A percentile compares a stretch with the other conserved stretches of the same genome.
Conservation (phyloP, 2,797 vertebrate genomes). For the Phoeniculus purpureus region DNA sequence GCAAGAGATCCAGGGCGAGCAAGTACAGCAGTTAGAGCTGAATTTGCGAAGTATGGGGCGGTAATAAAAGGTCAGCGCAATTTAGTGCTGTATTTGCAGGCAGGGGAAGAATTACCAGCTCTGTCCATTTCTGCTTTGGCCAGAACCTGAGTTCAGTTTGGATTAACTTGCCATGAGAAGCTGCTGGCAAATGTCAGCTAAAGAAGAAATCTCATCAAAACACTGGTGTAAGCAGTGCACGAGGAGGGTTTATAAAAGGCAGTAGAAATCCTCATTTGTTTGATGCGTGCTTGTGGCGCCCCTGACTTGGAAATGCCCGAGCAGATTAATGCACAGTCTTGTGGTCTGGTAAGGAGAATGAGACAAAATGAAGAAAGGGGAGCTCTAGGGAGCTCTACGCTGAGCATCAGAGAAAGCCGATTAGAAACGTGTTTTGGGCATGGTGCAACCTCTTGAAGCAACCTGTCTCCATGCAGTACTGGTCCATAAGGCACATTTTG, state of each 20-base stretch:
- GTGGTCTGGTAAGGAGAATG: not conserved
- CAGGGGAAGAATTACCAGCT: not conserved
- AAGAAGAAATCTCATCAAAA: not conserved
- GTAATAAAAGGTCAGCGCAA: not conserved
- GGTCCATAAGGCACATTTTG: not conserved
- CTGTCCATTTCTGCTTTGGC: not conserved
- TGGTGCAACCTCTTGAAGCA: not conserved
- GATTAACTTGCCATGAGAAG: not conserved
- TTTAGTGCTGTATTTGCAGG: not conserved
- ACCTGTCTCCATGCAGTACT: not conserved
- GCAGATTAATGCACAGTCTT: not conserved
- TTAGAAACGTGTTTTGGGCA: not conserved
- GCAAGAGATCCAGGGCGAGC: not conserved
- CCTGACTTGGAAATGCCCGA: not conserved
- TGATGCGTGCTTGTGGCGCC: not conserved
- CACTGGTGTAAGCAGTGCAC: not conserved
- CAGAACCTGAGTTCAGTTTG: not conserved
- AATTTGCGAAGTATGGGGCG: not conserved
- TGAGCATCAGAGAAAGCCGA: not conserved
- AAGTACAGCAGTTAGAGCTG: not conserved
- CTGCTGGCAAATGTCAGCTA: not conserved
- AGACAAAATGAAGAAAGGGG: not conserved
- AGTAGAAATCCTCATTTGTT: not conserved
- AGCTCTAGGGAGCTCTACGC: not conserved
- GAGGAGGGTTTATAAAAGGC: not conserved